Evolutionary conservation across 2,113 vertebrate species (phyloP), one percentile per base, ranked within the genome.

Genomic region (Stercorarius parasiticus): DNA sequence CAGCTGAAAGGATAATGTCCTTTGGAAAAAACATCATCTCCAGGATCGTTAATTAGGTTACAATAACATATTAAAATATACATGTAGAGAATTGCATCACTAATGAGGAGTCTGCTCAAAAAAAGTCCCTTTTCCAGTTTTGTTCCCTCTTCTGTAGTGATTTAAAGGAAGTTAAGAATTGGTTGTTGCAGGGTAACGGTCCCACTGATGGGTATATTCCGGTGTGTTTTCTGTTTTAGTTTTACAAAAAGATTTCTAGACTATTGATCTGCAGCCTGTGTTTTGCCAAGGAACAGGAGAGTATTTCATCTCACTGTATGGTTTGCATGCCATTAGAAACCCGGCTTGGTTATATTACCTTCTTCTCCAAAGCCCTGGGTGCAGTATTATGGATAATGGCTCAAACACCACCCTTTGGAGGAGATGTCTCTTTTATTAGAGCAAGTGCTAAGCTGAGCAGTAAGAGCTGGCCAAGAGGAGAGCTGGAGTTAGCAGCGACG

Each of bases 361-460:
- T 69, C 34, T 50, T 90, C 62, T 61, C 58, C 67, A 15, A 22
- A 32, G 59, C 22, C 21, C 52, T 27, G 40, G 45, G 3, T 16
- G 14, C 3, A 0, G 40, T 4, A 1, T 29, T 16, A 5, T 0
- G 6, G 66, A 16, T 50, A 65, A 49, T 5, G 15, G 45, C 50
- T 78, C 21, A 3, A n/a, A 8, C 34, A 4, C 5, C 17, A 5
- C 7, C 59, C 26, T 47, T 18, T 4, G 14, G 53, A 50, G 40
- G 56, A 76, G 20, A 17, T 23, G 25, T 47, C 30, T 83, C 8
- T 3, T n/a, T 8, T 27, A 3, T 1, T 8, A 73, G 32, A 23
- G 7, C 25, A 4, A 42, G 36, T 18, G n/a, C 38, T 11, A 5
- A 30, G 26, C 42, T 74, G 52, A 40, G 78, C 23, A 19, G 40